Percentiles rank a stretch among this genome's conserved stretches.
phyloP scores from a whole-genome alignment of 1,140 invertebrate species.

The Microvelia longipes region DNA sequence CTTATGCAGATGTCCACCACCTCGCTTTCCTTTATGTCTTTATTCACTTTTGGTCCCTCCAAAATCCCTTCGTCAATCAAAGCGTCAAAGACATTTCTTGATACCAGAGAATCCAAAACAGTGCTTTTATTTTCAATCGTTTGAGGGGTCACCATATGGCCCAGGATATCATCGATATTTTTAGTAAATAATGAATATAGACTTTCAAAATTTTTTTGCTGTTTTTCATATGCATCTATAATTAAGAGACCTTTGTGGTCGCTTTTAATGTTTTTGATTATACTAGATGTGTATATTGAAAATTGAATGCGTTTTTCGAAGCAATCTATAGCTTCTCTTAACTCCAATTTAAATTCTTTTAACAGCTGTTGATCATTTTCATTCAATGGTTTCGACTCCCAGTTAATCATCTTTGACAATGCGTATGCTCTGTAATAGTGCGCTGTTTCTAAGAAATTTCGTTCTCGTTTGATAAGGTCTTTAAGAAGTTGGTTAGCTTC shows the following conservation, averaged over 20 bases:
- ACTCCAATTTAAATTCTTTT: not conserved
- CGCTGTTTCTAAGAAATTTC: too few species aligned
- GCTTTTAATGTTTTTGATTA: not conserved
- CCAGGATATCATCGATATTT: not conserved
- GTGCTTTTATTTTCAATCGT: not conserved
- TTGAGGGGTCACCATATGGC: not conserved
- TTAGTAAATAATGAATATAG: not conserved
- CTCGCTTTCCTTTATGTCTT: not conserved
- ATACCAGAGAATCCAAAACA: not conserved
- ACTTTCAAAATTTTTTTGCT: not conserved
- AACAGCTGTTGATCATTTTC: too few species aligned
- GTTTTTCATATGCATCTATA: not conserved
- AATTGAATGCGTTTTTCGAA: not conserved
- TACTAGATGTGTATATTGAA: not conserved
- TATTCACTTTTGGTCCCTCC: not conserved
- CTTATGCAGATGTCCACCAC: not conserved
- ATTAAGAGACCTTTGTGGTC: not conserved
- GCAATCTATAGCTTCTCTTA: not conserved
- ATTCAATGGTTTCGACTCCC: too few species aligned
- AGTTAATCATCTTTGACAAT: too few species aligned
- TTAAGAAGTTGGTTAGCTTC: too few species aligned
- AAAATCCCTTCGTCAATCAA: not conserved
- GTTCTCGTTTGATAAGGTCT: too few species aligned
- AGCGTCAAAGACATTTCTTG: not conserved
- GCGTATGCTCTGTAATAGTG: too few species aligned